Base-by-base conservation (phyloP, 2,797 vertebrate genomes). In the Eupleurogrammus muticus region DNA sequence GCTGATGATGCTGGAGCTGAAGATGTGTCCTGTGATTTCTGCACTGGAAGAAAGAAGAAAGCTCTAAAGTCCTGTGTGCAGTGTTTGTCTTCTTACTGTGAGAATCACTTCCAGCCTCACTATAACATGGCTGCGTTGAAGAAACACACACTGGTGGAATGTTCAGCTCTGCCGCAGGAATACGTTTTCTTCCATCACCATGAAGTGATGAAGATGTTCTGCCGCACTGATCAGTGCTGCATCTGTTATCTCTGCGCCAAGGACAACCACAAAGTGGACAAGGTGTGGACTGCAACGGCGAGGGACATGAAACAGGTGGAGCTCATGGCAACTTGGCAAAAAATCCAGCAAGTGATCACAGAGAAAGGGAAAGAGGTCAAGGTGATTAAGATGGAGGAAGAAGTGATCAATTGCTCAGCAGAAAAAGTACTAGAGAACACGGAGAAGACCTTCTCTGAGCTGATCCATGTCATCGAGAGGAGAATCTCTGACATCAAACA, bases 201-300 rank as follows among this genome's bases (percentile, higher is more conserved):
- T 6, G 74, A 80, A 7, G 71, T 80, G 16, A 84, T 78, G 81
- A 87, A 80, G 69, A 9, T 82, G 71, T 84, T 78, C 59, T 80
- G 81, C 12, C 70, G 34, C 1, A 82, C 76, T 1, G 84, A 84
- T 48, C 82, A 80, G 66, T n/a, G 7, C 3, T 74, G 63, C 46
- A 81, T 86, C 66, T 81, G 80, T 40, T 75, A 79, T 17, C 47
- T 81, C 34, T 64, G 83, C 17, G 63, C 72, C 10, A 34, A 64
- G n/a, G 84, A 83, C 0, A 17, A 51, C 9, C 74, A 78, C 4
- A 77, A 67, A 70, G 76, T 73, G 49, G 78, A 68, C 20, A 79
- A 49, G 34, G 73, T 81, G 10, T 62, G 76, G 14, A 56, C 67
- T 1, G 24, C 58, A 16, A 56, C 72, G n/a, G 73, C 76, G 16